Percentiles rank a stretch among this genome's conserved stretches.
Evolutionary conservation across 2,113 vertebrate genomes (phyloP).

Genomic region (Xyrauchen texanus): DNA sequence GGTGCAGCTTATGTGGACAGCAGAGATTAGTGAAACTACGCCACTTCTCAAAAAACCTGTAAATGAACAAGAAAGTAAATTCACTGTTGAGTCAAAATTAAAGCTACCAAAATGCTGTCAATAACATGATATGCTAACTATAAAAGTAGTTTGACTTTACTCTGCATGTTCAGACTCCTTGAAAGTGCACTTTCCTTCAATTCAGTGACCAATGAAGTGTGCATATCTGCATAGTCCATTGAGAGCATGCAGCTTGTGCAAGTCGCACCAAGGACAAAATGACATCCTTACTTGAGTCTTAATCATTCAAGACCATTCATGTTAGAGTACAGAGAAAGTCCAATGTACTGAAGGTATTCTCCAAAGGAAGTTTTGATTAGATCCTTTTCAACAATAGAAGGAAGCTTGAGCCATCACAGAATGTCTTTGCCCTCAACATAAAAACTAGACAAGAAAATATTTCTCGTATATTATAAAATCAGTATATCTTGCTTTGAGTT

Average conservation of each 20-base stretch:
- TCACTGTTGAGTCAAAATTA: background rate
- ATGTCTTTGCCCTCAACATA: no score
- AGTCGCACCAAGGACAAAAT: background rate
- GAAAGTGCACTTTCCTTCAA: slow-evolving; percentile 19
- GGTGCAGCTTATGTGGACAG: background rate
- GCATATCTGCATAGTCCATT: slow-evolving; percentile 3
- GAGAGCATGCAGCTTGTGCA: background rate
- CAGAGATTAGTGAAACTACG: background rate
- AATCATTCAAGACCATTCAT: slow-evolving; percentile 7
- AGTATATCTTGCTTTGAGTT: slow-evolving; percentile 19
- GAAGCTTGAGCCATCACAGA: background rate
- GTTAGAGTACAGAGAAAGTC: background rate
- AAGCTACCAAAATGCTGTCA: background rate
- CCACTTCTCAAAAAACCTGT: slow-evolving; percentile 16
- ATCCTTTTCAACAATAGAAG: background rate
- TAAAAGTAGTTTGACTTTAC: background rate
- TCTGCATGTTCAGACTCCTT: background rate
- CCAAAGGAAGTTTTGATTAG: background rate
- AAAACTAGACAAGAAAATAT: no score
- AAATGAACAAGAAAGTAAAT: slow-evolving; percentile 1
- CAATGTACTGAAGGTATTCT: background rate
- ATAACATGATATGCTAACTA: no score
- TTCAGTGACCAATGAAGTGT: slow-evolving; percentile 3
- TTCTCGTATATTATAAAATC: slow-evolving; percentile 1
- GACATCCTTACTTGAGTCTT: background rate